Percentiles rank a stretch among this genome's conserved stretches.
Conservation (phyloP, 2,797 vertebrate species). For the Sternotherus odoratus region DNA sequence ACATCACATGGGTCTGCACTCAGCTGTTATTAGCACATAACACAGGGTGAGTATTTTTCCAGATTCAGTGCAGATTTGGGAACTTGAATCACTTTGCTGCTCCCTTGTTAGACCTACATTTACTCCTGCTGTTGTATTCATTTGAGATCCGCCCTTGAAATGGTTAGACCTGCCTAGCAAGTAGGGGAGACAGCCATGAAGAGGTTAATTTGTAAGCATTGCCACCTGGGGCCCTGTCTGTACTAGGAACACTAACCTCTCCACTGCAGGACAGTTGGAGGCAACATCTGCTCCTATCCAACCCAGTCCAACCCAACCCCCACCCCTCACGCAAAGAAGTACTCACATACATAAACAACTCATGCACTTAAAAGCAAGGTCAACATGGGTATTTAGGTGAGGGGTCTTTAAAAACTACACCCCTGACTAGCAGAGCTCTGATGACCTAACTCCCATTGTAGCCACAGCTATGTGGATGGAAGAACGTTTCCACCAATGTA, state of each 20-base stretch:
- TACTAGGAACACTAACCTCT: neutral
- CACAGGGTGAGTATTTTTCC: neutral
- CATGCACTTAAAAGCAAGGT: too few species aligned
- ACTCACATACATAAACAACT: neutral
- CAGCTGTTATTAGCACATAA: neutral
- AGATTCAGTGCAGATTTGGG: neutral
- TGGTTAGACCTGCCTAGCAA: neutral
- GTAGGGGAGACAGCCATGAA: neutral
- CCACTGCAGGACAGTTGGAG: neutral
- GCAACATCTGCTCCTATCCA: neutral
- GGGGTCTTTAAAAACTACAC: neutral
- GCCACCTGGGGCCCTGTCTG: neutral
- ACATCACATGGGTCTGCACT: neutral
- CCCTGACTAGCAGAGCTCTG: neutral
- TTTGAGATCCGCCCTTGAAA: neutral
- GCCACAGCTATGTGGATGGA: neutral
- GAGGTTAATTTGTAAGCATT: neutral
- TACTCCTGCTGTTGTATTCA: neutral
- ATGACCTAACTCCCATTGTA: neutral
- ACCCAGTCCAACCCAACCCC: neutral
- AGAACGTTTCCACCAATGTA: neutral
- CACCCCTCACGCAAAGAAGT: neutral
- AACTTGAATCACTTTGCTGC: neutral
- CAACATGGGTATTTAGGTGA: too few species aligned
- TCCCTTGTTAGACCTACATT: neutral